These are phyloP conservation scores for Dryobotodes eremita DNA, from an alignment of 2,888 invertebrate species.

Conservation along the genomic window DNA sequence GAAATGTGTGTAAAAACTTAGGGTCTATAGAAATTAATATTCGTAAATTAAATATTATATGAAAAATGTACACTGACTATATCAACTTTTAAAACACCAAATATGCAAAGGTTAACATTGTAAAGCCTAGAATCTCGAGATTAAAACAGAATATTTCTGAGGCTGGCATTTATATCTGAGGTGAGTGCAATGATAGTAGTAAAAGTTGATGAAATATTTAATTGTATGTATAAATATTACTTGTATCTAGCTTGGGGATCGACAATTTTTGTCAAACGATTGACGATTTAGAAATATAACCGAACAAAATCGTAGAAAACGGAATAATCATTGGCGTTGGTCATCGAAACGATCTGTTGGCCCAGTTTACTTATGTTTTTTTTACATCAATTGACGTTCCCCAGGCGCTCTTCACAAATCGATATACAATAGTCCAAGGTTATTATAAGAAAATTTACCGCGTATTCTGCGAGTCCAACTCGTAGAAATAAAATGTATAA, in stretches of 20 bases:
- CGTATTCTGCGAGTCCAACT: conserved; percentile 49
- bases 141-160: conserved; percentile 72
- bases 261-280: conserved; percentile 11
- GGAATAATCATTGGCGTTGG: not conserved
- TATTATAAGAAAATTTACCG: conserved; percentile 48
- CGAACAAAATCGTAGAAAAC: not conserved
- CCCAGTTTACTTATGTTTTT: not conserved
- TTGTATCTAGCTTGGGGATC: conserved; percentile 44
- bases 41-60: conserved; percentile 61
- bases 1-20: conserved; percentile 57
- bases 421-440: conserved; percentile 49
- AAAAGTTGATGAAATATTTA: conserved; percentile 75
- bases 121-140: conserved; percentile 67
- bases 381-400: conserved; percentile 15
- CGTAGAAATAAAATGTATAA: conserved; percentile 36
- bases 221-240: conserved; percentile 69
- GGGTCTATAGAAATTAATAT: conserved; percentile 58
- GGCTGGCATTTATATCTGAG: conserved; percentile 76
- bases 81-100: conserved; percentile 51
- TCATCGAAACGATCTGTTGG: not conserved
- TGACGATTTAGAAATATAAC: not conserved
- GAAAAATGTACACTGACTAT: conserved; percentile 60
- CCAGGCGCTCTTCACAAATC: conserved; percentile 37
- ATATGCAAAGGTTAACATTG: conserved; percentile 55
- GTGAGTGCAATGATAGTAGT: conserved; percentile 76